Evolutionary conservation across 2,797 vertebrate genomes (phyloP), one percentile per base, ranked within the genome.

Genomic region (Nyctalus aviator): DNA sequence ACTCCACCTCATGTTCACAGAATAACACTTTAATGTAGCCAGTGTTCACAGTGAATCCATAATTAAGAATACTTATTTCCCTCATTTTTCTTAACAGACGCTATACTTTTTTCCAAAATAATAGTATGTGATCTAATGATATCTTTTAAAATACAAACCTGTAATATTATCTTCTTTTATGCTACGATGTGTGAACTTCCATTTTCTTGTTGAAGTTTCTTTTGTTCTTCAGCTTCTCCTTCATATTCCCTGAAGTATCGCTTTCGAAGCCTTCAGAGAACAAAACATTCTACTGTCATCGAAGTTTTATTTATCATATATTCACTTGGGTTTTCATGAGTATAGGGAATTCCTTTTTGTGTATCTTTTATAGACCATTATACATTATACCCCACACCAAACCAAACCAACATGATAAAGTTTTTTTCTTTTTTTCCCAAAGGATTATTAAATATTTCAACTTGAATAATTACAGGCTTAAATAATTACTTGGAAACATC

Each of bases 141-240:
- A 46, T 41, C 15, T 82, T 86, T 81, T 76, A 48, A 91, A 86
- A 88, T 35, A 35, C 96, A 88, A 85, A 95, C 96, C 96, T 96
- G 84, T 41, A 53, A 59, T 41, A 32, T 41, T 48, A 90, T 88
- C 90, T 91, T 97, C 96, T 93, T 87, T 97, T 98, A 98, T 30
- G 98, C 98, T 68, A 97, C 86, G 84, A 96, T 66, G 0, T 94
- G 97, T 46, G 96, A 82, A 68, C 96, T 98, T 97, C 97, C 97
- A 84, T 93, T 98, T 92, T 98, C 98, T 95, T 98, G 98, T 62
- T 97, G 96, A 84, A 98, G 98, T 94, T 97, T 98, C 96, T 98
- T 98, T 93, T 97, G 97, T 96, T 98, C 98, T 95, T 98, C 98
- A 85, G 97, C 98, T 97, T 98, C 98, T 88, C 95, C 95, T 86